Conservation (phyloP, 2,113 vertebrate species). For the Cricetomys ansorgei region DNA sequence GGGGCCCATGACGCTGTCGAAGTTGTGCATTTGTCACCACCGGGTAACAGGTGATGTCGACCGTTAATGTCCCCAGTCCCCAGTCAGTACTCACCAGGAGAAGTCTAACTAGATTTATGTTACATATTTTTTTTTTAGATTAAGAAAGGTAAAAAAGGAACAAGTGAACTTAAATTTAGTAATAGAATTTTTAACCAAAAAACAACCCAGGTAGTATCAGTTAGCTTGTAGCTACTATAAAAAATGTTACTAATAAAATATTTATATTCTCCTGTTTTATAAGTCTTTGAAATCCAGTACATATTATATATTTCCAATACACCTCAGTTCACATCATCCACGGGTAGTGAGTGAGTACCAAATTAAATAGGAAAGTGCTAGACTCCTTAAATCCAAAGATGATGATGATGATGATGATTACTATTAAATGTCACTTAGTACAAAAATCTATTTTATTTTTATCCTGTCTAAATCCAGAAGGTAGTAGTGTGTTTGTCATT, state of each 20-base stretch:
- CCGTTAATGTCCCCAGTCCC: not conserved
- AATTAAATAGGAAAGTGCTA: not conserved
- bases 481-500: not conserved
- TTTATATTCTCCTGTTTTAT: not conserved
- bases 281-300: not conserved
- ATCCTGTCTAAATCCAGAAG: not conserved
- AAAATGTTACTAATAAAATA: not conserved
- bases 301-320: not conserved
- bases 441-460: not conserved
- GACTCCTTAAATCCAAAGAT: slow-evolving; percentile 6
- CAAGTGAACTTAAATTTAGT: not conserved
- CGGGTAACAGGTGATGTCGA: fast-evolving
- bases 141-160: not conserved
- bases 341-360: not conserved
- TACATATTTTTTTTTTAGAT: not conserved
- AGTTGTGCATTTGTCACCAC: not conserved
- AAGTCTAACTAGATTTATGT: not conserved
- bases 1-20: not conserved
- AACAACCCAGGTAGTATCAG: not conserved
- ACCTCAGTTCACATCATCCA: not conserved
- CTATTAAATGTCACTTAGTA: not conserved
- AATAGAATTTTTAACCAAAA: not conserved
- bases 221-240: not conserved
- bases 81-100: not conserved
- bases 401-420: not conserved